Conservation (phyloP, 2,797 vertebrate species). For the Harpagifer antarcticus region DNA sequence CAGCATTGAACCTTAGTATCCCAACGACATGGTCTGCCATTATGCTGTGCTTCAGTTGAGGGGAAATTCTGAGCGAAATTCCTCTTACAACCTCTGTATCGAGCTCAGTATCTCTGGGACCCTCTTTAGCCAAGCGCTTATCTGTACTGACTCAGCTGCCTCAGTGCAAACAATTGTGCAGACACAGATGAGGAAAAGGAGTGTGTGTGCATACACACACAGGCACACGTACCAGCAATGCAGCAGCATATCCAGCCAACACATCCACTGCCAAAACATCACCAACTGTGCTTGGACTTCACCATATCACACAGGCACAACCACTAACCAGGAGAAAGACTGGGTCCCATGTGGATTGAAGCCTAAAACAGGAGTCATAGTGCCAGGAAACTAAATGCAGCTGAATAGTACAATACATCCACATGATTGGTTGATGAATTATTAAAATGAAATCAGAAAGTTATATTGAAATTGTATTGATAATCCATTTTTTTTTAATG, state of each 20-base stretch:
- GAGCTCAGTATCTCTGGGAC: slow-evolving; percentile 65
- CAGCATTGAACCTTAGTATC: slow-evolving; percentile 11
- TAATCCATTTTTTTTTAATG: background rate
- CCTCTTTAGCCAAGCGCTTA: slow-evolving; percentile 74
- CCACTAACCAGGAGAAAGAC: slow-evolving; percentile 68
- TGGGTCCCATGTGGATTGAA: slow-evolving; percentile 1
- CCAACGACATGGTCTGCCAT: slow-evolving; percentile 8
- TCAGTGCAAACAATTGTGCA: slow-evolving; percentile 82
- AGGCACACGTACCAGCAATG: slow-evolving; percentile 36
- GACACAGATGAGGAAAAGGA: slow-evolving; percentile 67
- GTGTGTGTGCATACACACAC: slow-evolving; percentile 21
- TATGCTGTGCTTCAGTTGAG: slow-evolving; percentile 14
- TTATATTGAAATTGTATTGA: background rate
- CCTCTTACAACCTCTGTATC: slow-evolving; percentile 69
- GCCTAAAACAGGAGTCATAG: background rate
- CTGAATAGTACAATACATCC: background rate
- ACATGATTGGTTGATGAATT: background rate
- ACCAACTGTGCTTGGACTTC: slow-evolving; percentile 41
- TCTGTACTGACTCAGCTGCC: slow-evolving; percentile 84
- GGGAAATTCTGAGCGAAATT: slow-evolving; percentile 55
- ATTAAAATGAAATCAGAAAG: slow-evolving; percentile 6
- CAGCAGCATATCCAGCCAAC: slow-evolving; percentile 68
- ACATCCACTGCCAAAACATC: slow-evolving; percentile 67
- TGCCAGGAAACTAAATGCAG: background rate
- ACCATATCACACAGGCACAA: slow-evolving; percentile 38